These are phyloP conservation scores for Drosophila greeni DNA, from an alignment of 2,888 invertebrate genomes.

Conservation along the genomic window DNA sequence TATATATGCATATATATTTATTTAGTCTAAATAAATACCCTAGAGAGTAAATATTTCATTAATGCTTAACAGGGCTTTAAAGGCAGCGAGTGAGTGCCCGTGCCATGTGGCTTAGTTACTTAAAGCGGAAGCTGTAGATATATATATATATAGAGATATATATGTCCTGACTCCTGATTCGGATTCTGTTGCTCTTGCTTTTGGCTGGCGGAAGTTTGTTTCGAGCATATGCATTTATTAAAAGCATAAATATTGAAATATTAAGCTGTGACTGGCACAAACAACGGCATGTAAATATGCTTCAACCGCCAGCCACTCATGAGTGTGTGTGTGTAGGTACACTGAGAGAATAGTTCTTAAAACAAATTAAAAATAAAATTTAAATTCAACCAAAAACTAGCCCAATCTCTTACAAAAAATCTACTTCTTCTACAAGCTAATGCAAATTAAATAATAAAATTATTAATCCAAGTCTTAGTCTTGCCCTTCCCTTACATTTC, in stretches of 20 bases:
- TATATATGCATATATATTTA: background rate
- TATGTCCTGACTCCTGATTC: background rate
- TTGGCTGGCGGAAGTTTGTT: slow-evolving; percentile 65
- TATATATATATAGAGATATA: background rate
- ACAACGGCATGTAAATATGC: slow-evolving; percentile 55
- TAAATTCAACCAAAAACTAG: background rate
- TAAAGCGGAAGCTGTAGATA: slow-evolving; percentile 49
- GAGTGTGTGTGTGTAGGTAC: slow-evolving; percentile 5
- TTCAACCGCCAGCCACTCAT: slow-evolving; percentile 12
- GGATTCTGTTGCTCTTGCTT: slow-evolving; percentile 20
- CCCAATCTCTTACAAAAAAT: background rate
- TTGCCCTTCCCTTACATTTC: background rate
- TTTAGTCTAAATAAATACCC: background rate
- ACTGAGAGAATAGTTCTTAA: slow-evolving; percentile 1
- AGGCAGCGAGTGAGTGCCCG: no score
- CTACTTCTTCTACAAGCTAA: background rate
- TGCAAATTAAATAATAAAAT: background rate
- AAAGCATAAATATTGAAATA: slow-evolving; percentile 73
- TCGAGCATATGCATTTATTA: slow-evolving; percentile 71
- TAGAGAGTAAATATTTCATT: slow-evolving; percentile 28
- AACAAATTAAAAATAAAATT: rapidly evolving
- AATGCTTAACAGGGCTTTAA: slow-evolving; percentile 35
- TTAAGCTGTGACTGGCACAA: slow-evolving; percentile 71
- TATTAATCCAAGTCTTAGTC: background rate
- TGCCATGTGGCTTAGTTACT: background rate